A percentile compares a stretch with the other conserved stretches of the same genome.
Conservation (phyloP, 2,888 invertebrate genomes). For the Agrilus biguttatus region DNA sequence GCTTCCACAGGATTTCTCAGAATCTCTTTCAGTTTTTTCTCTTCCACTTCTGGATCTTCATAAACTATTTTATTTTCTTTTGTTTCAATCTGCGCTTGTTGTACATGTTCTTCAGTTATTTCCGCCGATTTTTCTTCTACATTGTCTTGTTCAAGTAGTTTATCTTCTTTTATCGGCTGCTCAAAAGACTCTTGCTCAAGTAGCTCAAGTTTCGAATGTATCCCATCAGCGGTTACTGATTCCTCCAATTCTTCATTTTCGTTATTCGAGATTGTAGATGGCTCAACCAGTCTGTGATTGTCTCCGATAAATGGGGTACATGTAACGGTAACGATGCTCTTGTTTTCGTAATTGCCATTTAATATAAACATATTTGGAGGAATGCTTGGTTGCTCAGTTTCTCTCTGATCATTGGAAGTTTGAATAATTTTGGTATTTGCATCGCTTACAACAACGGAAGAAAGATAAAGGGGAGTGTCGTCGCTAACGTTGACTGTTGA, state of each 20-base stretch:
- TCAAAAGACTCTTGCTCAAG: conserved; percentile 3
- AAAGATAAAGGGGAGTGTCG: conserved; percentile 55
- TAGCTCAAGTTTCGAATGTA: background rate
- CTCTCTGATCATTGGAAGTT: no score
- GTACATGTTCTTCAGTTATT: conserved; percentile 1
- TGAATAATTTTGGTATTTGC: conserved; percentile 17
- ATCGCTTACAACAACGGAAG: conserved; percentile 57
- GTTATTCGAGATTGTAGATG: no score
- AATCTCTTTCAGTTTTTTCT: conserved; percentile 20
- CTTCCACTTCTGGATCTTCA: conserved; percentile 3
- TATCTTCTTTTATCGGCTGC: conserved; percentile 4
- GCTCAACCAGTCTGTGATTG: no score
- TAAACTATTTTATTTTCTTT: background rate
- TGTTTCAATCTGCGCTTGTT: conserved; percentile 1
- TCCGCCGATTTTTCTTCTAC: background rate
- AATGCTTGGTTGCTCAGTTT: no score
- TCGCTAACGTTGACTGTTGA: conserved; percentile 59
- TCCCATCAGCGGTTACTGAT: conserved; percentile 1
- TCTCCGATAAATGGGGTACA: no score
- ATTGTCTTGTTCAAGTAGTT: background rate
- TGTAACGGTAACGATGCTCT: no score
- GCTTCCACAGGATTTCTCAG: conserved; percentile 63
- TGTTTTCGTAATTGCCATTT: no score
- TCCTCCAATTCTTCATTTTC: conserved; percentile 2
- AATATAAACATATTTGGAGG: no score